Conservation (phyloP, 2,797 vertebrate species). For the Coregonus ussuriensis region DNA sequence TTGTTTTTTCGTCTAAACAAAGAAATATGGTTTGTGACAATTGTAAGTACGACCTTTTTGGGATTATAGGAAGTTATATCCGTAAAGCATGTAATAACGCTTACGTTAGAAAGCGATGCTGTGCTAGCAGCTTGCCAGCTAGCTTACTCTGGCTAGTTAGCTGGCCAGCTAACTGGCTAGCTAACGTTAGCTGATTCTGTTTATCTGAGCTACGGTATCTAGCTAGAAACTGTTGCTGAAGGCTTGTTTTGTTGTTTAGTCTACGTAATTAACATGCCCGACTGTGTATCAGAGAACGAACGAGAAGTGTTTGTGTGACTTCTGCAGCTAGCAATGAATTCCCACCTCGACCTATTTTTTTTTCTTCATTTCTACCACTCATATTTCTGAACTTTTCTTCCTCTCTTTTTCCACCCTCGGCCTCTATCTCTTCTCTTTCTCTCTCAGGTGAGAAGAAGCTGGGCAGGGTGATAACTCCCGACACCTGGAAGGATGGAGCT, state of each 20-base stretch:
- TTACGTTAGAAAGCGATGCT: too few relatives aligned
- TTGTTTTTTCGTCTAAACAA: neutral
- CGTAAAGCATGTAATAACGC: too few relatives aligned
- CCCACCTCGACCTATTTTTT: neutral
- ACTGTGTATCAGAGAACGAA: neutral
- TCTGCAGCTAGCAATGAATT: neutral
- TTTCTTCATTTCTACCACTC: neutral
- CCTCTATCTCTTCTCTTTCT: neutral
- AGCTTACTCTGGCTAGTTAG: too few relatives aligned
- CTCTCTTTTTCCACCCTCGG: neutral
- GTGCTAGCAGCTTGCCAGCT: too few relatives aligned
- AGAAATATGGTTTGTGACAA: constrained; percentile 78
- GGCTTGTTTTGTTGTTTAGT: neutral
- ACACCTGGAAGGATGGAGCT: constrained; percentile 98
- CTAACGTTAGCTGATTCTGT: neutral
- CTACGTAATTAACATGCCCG: neutral
- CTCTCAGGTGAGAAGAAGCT: constrained; percentile 93
- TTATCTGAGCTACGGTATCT: neutral
- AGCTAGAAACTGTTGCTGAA: neutral
- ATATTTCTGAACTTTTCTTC: neutral
- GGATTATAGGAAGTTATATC: neutral
- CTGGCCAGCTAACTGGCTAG: neutral
- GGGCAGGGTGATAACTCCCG: constrained; percentile 94
- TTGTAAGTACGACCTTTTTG: constrained; percentile 61
- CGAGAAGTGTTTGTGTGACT: neutral